Conservation (phyloP, 1,140 invertebrate genomes). For the Scaptomyza graminum region DNA sequence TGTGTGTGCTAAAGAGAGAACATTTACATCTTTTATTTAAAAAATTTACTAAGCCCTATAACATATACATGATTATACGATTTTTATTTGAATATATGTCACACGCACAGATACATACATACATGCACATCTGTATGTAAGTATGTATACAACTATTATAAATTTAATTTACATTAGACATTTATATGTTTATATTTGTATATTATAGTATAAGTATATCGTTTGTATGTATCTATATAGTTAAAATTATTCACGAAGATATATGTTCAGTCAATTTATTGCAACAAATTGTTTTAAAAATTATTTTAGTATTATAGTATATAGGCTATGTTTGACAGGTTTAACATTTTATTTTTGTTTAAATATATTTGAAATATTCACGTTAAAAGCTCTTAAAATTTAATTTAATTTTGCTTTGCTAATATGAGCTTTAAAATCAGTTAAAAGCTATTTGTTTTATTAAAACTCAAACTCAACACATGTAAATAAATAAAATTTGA, state of each 20-base stretch:
- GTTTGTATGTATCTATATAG: slow-evolving; percentile 17
- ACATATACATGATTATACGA: slow-evolving; percentile 23
- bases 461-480: neutral
- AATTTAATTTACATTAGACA: slow-evolving; percentile 68
- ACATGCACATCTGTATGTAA: slow-evolving; percentile 17
- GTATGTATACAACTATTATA: slow-evolving; percentile 50
- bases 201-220: slow-evolving; percentile 33
- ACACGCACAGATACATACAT: slow-evolving; percentile 46
- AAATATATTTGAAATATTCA: slow-evolving; percentile 31
- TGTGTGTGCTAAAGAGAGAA: slow-evolving; percentile 20
- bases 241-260: slow-evolving; percentile 31
- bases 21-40: slow-evolving; percentile 26
- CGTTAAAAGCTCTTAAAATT: slow-evolving; percentile 31
- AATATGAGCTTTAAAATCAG: neutral
- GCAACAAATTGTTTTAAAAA: slow-evolving; percentile 58
- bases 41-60: slow-evolving; percentile 50
- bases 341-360: slow-evolving; percentile 19
- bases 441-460: slow-evolving; percentile 1
- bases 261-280: slow-evolving; percentile 78
- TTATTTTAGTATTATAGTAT: slow-evolving; percentile 1
- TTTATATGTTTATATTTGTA: slow-evolving; percentile 12
- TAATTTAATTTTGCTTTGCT: neutral
- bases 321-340: slow-evolving; percentile 27
- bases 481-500: neutral
- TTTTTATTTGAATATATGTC: slow-evolving; percentile 19